A percentile compares a stretch with the other conserved stretches of the same genome.
These are phyloP conservation scores for Petrophora chlorosata DNA, from an alignment of 2,888 invertebrate species.

Conservation along the genomic window DNA sequence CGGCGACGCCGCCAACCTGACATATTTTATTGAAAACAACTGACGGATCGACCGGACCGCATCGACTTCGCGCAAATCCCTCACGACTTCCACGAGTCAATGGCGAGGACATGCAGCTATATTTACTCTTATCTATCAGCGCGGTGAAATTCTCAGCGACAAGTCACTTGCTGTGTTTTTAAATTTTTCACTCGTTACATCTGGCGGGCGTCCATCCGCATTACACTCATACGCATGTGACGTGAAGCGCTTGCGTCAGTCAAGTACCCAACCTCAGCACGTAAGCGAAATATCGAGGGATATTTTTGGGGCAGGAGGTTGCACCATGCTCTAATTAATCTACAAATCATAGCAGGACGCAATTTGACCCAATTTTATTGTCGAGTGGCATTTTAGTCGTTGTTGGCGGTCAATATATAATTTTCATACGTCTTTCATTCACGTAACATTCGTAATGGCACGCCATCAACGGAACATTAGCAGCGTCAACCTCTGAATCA, in stretches of 20 bases:
- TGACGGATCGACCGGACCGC: constrained; percentile 68
- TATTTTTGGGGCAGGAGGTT: constrained; percentile 31
- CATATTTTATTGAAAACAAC: constrained; percentile 82
- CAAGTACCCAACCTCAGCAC: constrained; percentile 24
- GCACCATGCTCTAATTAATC: constrained; percentile 22
- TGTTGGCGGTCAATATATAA: not conserved
- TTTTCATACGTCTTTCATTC: constrained; percentile 6
- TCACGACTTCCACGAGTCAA: constrained; percentile 77
- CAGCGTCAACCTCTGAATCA: not conserved
- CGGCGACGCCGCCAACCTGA: constrained; percentile 74
- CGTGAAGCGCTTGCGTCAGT: constrained; percentile 45
- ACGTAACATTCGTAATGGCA: not conserved
- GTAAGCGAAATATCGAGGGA: constrained; percentile 21
- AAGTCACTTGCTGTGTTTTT: constrained; percentile 44
- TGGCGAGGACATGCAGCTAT: constrained; percentile 77
- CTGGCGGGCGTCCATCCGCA: constrained; percentile 56
- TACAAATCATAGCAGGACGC: not conserved
- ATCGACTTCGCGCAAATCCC: constrained; percentile 69
- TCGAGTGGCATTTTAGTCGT: not conserved
- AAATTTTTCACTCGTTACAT: constrained; percentile 43
- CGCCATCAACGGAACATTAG: not conserved
- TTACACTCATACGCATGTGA: constrained; percentile 47
- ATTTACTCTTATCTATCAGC: constrained; percentile 69
- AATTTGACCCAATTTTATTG: not conserved
- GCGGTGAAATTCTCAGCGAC: constrained; percentile 57